These are phyloP conservation scores for Clarias laeviceps DNA, from an alignment of 2,797 vertebrate genomes.

Conservation along the genomic window DNA sequence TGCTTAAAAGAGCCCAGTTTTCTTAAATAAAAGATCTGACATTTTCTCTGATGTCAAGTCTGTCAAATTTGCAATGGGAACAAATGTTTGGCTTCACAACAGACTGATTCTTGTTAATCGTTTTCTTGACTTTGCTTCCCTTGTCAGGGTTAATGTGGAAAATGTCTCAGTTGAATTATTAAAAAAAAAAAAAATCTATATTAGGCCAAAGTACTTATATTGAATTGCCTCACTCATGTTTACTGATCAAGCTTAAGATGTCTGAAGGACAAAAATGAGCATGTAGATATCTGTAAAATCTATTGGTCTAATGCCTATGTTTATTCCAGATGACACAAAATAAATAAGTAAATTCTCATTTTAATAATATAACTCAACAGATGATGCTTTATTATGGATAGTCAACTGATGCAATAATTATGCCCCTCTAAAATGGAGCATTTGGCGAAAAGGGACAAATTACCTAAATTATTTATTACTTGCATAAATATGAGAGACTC, in stretches of 20 bases:
- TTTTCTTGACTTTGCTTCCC: conserved; percentile 4
- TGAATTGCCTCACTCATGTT: not conserved
- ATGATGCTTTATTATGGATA: not conserved
- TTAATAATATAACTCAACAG: not conserved
- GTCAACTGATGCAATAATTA: conserved; percentile 11
- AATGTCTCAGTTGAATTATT: conserved; percentile 2
- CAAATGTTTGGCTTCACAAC: not conserved
- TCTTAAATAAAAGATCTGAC: no score
- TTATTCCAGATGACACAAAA: not conserved
- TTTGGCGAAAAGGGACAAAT: not conserved
- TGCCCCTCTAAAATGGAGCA: not conserved
- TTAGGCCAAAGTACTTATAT: not conserved
- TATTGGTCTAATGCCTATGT: not conserved
- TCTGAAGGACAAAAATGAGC: not conserved
- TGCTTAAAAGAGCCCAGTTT: no score
- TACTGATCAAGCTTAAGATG: not conserved
- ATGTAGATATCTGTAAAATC: not conserved
- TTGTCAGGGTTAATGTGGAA: conserved; percentile 1
- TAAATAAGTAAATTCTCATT: not conserved
- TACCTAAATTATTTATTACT: not conserved
- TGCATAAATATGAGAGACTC: not conserved
- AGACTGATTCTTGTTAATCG: not conserved
- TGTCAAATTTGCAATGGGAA: not conserved
- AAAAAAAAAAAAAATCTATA: not conserved
- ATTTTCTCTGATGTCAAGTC: not conserved